A percentile compares a stretch with the other conserved stretches of the same genome.
phyloP scores from a whole-genome alignment of 2,888 invertebrate species.

The Drosophila robusta region DNA sequence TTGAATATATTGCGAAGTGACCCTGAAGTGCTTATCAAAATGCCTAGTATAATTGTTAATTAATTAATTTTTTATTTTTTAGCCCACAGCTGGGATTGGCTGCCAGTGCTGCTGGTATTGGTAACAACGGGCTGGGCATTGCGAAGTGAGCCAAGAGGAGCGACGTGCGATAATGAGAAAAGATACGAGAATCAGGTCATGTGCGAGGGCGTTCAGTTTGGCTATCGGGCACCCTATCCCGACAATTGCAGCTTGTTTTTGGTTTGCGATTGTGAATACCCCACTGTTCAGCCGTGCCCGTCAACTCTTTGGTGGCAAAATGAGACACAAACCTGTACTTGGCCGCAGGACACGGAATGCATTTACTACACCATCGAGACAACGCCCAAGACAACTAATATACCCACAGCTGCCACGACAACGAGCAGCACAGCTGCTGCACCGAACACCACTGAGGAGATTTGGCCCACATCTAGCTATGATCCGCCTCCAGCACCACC shows the following conservation, averaged over 20 bases:
- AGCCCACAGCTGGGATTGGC: conserved; percentile 24
- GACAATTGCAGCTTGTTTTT: conserved; percentile 70
- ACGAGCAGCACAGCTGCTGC: conserved; percentile 1
- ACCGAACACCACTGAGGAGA: conserved; percentile 5
- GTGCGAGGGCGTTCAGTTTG: conserved; percentile 52
- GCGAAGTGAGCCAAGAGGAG: conserved; percentile 12
- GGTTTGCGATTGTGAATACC: conserved; percentile 73
- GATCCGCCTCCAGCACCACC: conserved; percentile 48
- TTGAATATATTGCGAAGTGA: not conserved
- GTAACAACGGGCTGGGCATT: conserved; percentile 13
- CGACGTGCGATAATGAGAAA: conserved; percentile 56
- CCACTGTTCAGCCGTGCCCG: conserved; percentile 67
- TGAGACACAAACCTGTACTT: conserved; percentile 61
- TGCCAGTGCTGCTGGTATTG: conserved; percentile 22
- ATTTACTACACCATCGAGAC: conserved; percentile 41
- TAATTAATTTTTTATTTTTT: not conserved
- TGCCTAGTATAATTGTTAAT: not conserved
- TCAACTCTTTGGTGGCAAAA: conserved; percentile 64
- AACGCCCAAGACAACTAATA: conserved; percentile 2
- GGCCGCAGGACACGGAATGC: conserved; percentile 38
- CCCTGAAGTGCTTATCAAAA: not conserved
- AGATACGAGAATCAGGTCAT: conserved; percentile 59
- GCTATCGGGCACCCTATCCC: conserved; percentile 70
- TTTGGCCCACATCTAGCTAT: conserved; percentile 38
- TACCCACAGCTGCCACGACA: not conserved